Percentiles rank a stretch among this genome's conserved stretches.
Conservation (phyloP, 1,140 invertebrate species). For the Drosophila willistoni region DNA sequence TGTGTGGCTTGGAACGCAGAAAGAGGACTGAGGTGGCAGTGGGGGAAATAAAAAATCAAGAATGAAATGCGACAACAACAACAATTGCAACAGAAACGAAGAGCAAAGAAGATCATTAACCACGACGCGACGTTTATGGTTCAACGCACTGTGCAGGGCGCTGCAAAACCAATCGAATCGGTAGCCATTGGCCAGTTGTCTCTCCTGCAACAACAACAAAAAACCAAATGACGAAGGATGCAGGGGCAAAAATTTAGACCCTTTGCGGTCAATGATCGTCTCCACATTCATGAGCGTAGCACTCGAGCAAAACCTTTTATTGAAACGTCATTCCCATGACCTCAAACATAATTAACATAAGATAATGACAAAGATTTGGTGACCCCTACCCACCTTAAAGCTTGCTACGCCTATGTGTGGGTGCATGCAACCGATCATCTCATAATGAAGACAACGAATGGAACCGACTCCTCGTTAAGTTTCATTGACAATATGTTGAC, state of each 20-base stretch:
- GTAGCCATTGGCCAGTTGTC: conserved; percentile 61
- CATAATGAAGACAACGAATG: conserved; percentile 76
- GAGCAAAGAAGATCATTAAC: conserved; percentile 39
- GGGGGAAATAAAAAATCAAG: conserved; percentile 55
- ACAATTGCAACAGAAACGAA: conserved; percentile 37
- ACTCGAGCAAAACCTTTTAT: too few relatives aligned
- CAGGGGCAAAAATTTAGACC: conserved; percentile 41
- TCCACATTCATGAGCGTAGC: neutral
- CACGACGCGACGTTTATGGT: conserved; percentile 71
- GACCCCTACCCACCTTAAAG: too few relatives aligned
- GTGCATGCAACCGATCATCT: conserved; percentile 28
- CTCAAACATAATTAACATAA: too few relatives aligned
- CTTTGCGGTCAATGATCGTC: conserved; percentile 69
- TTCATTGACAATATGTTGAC: conserved; percentile 65
- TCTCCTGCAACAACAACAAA: conserved; percentile 22
- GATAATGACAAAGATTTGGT: too few relatives aligned
- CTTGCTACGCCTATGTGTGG: conserved; percentile 1
- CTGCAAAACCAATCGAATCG: conserved; percentile 44
- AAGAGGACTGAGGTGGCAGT: too few relatives aligned
- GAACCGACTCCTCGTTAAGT: conserved; percentile 48
- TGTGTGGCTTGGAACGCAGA: neutral
- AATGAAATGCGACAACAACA: conserved; percentile 70
- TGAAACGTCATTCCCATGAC: too few relatives aligned
- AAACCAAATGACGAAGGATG: conserved; percentile 19
- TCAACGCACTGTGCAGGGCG: conserved; percentile 66